These are phyloP conservation scores for Pediacus dermestoides DNA, from an alignment of 2,888 invertebrate genomes.

Conservation along the genomic window DNA sequence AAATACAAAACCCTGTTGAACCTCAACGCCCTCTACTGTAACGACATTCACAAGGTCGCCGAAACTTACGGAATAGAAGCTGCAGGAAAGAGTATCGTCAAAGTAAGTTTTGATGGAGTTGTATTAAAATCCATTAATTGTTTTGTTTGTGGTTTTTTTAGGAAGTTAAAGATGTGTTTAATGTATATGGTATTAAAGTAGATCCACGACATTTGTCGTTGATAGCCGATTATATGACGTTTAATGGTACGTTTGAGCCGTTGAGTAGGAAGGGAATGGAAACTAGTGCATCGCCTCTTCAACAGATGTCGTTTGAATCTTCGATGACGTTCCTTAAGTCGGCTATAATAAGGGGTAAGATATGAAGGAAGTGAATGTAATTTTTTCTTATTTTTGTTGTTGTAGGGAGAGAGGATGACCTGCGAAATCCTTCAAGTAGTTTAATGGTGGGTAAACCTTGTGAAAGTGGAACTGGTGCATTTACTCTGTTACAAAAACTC, in stretches of 20 bases:
- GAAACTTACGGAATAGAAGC: conserved; percentile 95
- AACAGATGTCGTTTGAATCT: conserved; percentile 98
- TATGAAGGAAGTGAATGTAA: neutral
- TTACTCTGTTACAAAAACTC: conserved; percentile 47
- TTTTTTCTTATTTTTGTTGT: conserved; percentile 30
- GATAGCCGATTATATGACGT: conserved; percentile 98
- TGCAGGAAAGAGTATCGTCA: conserved; percentile 83
- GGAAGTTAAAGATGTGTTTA: conserved; percentile 95
- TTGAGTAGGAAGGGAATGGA: conserved; percentile 90
- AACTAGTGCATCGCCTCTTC: conserved; percentile 86
- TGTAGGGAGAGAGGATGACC: conserved; percentile 67
- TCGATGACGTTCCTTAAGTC: conserved; percentile 79
- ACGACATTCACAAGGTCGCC: conserved; percentile 90
- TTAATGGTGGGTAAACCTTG: conserved; percentile 84
- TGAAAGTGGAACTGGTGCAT: conserved; percentile 78
- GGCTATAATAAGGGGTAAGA: conserved; percentile 63
- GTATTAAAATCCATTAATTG: too few relatives aligned
- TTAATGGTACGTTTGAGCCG: conserved; percentile 82
- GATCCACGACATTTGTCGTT: conserved; percentile 90
- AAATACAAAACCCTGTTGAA: conserved; percentile 75
- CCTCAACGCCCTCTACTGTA: conserved; percentile 81
- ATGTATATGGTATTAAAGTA: conserved; percentile 94
- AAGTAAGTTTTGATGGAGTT: too few relatives aligned
- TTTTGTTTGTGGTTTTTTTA: too few relatives aligned
- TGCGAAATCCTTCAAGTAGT: conserved; percentile 82